Evolutionary conservation across 2,797 vertebrate genomes (phyloP).

Genomic region (Coregonus ussuriensis): DNA sequence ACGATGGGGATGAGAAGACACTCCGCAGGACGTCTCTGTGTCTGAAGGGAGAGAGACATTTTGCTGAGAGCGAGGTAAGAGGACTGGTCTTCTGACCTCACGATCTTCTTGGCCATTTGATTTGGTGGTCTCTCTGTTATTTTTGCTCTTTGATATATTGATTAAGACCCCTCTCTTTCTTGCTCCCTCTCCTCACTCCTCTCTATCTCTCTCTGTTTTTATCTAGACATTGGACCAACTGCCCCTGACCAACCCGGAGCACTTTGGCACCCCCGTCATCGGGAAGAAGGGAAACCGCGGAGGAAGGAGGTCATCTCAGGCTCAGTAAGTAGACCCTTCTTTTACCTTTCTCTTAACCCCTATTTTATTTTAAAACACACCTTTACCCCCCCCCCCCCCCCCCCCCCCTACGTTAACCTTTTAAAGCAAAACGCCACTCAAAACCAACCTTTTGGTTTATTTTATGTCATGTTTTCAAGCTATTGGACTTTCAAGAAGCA

Average conservation of each 20-base stretch:
- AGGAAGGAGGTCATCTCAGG: conserved; percentile 91
- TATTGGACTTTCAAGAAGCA: no score
- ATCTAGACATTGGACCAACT: conserved; percentile 94
- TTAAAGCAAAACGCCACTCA: neutral
- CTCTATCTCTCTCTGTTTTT: neutral
- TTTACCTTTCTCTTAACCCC: neutral
- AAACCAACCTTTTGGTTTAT: no score
- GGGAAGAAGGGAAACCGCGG: conserved; percentile 95
- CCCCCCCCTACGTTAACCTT: neutral
- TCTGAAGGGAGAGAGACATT: conserved; percentile 96
- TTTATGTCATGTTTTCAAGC: no score
- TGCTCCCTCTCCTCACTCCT: no score
- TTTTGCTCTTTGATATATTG: neutral
- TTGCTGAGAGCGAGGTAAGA: conserved; percentile 96
- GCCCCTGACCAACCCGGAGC: conserved; percentile 95
- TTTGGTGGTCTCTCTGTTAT: neutral
- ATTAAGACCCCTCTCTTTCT: no score
- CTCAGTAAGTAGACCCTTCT: conserved; percentile 83
- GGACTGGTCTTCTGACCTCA: neutral
- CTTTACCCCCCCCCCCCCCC: no score
- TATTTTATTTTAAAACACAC: neutral
- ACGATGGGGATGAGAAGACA: conserved; percentile 97
- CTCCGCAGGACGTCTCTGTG: conserved; percentile 93
- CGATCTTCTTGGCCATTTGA: neutral
- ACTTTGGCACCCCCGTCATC: conserved; percentile 98